Conservation (phyloP, 2,797 vertebrate species). For the Typhlichthys eigenmanni region DNA sequence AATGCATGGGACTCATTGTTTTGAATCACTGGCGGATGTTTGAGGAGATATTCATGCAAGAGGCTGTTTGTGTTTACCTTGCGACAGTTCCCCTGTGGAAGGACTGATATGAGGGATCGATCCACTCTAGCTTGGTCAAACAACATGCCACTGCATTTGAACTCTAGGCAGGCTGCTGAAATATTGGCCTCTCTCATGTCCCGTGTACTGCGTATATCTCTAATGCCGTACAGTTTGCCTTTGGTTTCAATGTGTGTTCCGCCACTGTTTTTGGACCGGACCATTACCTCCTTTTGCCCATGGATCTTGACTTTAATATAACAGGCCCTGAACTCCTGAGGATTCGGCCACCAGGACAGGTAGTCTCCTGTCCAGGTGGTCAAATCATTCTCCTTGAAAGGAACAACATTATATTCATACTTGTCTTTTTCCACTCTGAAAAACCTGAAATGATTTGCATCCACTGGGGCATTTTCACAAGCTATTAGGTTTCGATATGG, state of each 20-base stretch:
- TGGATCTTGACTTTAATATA: constrained; percentile 92
- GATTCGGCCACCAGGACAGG: constrained; percentile 98
- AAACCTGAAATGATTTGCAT: constrained; percentile 92
- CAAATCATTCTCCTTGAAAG: constrained; percentile 89
- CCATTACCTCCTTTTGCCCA: constrained; percentile 90
- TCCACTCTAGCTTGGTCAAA: constrained; percentile 90
- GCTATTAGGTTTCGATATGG: constrained; percentile 84
- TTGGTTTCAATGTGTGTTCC: constrained; percentile 85
- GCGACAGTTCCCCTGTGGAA: constrained; percentile 90
- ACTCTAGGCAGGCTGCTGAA: constrained; percentile 92
- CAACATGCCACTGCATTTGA: constrained; percentile 97
- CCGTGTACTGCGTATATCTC: constrained; percentile 90
- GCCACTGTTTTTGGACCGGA: constrained; percentile 87
- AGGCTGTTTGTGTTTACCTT: constrained; percentile 82
- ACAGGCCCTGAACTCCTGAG: constrained; percentile 96
- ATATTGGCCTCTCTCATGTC: constrained; percentile 75
- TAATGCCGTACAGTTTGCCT: constrained; percentile 89
- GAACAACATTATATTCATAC: constrained; percentile 95
- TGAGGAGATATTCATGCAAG: constrained; percentile 87
- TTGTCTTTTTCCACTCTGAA: constrained; percentile 93
- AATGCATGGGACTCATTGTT: constrained; percentile 83
- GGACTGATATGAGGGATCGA: constrained; percentile 85
- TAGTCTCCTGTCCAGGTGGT: constrained; percentile 92
- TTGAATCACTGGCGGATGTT: constrained; percentile 83
- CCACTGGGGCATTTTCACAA: constrained; percentile 86